Evolutionary conservation across 2,797 vertebrate species (phyloP).

Genomic region (Huso huso): DNA sequence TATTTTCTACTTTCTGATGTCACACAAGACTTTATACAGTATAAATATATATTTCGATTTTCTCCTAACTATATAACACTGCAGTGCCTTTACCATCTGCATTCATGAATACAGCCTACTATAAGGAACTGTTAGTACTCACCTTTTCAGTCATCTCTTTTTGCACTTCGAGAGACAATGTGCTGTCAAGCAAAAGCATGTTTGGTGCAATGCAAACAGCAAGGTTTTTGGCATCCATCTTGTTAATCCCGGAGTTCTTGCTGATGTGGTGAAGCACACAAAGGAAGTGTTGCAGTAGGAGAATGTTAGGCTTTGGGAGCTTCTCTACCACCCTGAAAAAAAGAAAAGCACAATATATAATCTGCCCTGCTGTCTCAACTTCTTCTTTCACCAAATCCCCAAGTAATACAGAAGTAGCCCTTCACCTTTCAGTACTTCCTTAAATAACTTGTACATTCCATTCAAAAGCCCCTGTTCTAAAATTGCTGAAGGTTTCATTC

Average conservation of each 20-base stretch:
- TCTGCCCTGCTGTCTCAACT: neutral
- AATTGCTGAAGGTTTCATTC: too few relatives aligned
- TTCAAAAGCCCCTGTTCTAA: slow-evolving; percentile 32
- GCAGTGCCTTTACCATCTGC: too few relatives aligned
- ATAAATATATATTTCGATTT: too few relatives aligned
- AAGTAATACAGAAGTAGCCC: slow-evolving; percentile 27
- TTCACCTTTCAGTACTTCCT: slow-evolving; percentile 25
- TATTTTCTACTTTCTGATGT: too few relatives aligned
- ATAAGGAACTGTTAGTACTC: neutral
- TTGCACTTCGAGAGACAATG: slow-evolving; percentile 57
- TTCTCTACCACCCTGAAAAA: slow-evolving; percentile 62
- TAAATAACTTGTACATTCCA: slow-evolving; percentile 26
- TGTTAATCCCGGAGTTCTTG: slow-evolving; percentile 60
- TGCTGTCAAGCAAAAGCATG: slow-evolving; percentile 55
- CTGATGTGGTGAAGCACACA: slow-evolving; percentile 75
- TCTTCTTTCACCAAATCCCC: slow-evolving; percentile 29
- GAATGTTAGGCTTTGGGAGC: slow-evolving; percentile 67
- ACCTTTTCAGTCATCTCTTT: slow-evolving; percentile 76
- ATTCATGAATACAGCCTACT: too few relatives aligned
- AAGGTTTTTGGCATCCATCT: slow-evolving; percentile 83
- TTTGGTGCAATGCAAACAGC: slow-evolving; percentile 86
- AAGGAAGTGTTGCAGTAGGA: slow-evolving; percentile 72
- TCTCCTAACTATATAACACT: too few relatives aligned
- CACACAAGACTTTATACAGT: too few relatives aligned
- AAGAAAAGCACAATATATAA: neutral